These are phyloP conservation scores for Erebia ligea DNA, from an alignment of 2,888 invertebrate genomes.

Conservation along the genomic window DNA sequence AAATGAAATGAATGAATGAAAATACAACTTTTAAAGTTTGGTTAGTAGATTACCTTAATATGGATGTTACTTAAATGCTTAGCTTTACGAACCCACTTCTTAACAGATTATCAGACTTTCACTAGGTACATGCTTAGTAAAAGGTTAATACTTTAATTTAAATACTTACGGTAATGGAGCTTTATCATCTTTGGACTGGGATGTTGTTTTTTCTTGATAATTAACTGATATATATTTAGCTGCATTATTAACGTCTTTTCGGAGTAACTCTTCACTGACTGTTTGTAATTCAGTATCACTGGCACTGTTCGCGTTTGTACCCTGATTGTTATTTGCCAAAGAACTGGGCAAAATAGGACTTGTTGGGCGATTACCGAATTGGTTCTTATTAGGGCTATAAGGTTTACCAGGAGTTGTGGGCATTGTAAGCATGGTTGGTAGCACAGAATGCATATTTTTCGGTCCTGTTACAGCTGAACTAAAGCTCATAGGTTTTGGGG, in stretches of 20 bases:
- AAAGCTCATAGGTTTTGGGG: conserved; percentile 63
- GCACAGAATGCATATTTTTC: conserved; percentile 49
- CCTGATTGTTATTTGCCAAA: conserved; percentile 64
- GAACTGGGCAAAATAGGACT: conserved; percentile 70
- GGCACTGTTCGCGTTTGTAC: conserved; percentile 49
- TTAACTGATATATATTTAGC: conserved; percentile 87
- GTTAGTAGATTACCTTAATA: not conserved
- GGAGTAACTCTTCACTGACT: conserved; percentile 87
- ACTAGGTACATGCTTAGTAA: no score
- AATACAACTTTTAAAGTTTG: not conserved
- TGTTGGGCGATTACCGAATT: conserved; percentile 46
- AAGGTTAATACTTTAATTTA: not conserved
- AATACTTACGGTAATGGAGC: conserved; percentile 89
- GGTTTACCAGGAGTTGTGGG: conserved; percentile 47
- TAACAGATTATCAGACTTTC: no score
- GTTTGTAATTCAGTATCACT: conserved; percentile 86
- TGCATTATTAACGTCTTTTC: conserved; percentile 89
- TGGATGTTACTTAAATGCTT: no score
- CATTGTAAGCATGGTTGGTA: conserved; percentile 42
- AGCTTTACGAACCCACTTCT: no score
- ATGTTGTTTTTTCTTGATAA: conserved; percentile 89
- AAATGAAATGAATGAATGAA: no score
- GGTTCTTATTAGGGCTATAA: conserved; percentile 34
- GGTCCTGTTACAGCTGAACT: conserved; percentile 63
- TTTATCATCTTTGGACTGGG: conserved; percentile 86